Percentiles rank a stretch among this genome's conserved stretches.
phyloP scores from a whole-genome alignment of 2,888 invertebrate species.

The Crossocerus cetratus region DNA sequence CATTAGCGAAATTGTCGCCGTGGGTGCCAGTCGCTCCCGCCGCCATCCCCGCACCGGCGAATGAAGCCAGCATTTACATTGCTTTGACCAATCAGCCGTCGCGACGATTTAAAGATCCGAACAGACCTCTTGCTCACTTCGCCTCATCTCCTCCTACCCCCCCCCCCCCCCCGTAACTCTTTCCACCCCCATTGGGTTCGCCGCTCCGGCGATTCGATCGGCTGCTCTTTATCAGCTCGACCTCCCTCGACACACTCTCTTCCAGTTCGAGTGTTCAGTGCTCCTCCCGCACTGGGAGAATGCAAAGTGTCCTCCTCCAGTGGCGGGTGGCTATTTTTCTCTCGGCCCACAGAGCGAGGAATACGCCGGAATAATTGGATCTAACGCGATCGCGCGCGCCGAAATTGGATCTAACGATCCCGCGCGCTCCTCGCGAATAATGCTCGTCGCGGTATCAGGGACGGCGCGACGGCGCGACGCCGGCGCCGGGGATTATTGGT shows the following conservation, averaged over 20 bases:
- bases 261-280: slow-evolving; percentile 3
- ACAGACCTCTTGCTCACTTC: slow-evolving; percentile 25
- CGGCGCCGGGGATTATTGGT: slow-evolving; percentile 35
- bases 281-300: slow-evolving; percentile 22
- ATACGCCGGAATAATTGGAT: slow-evolving; percentile 48
- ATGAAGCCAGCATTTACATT: slow-evolving; percentile 56
- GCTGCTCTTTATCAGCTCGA: not conserved
- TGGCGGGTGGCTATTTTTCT: not conserved
- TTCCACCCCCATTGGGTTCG: not conserved
- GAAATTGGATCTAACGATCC: slow-evolving; percentile 54
- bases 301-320: slow-evolving; percentile 41
- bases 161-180: slow-evolving; percentile 17
- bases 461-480: not conserved
- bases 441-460: slow-evolving; percentile 20
- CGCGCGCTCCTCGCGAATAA: slow-evolving; percentile 34
- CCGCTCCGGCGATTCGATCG: not conserved
- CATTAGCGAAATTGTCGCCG: slow-evolving; percentile 61
- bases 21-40: slow-evolving; percentile 39
- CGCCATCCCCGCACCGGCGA: not conserved
- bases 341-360: not conserved
- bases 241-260: not conserved
- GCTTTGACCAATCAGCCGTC: slow-evolving; percentile 61
- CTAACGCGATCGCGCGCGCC: slow-evolving; percentile 42
- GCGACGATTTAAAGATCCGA: slow-evolving; percentile 60
- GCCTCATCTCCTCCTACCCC: slow-evolving; percentile 20